A percentile compares a stretch with the other conserved stretches of the same genome.
phyloP scores from a whole-genome alignment of 2,888 invertebrate species.

The Dione vanillae region DNA sequence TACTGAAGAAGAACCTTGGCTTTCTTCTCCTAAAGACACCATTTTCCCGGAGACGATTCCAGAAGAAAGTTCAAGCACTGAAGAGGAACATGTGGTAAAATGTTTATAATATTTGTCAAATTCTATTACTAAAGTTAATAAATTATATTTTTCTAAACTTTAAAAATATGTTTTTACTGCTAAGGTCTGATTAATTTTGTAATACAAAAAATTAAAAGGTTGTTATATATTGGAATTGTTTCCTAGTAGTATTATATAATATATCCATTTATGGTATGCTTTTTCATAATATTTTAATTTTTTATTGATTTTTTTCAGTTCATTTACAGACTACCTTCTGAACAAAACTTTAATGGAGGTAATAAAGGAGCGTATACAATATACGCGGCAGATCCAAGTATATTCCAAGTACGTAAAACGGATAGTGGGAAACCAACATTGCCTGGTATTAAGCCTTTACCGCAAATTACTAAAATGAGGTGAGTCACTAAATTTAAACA shows the following conservation, averaged over 20 bases:
- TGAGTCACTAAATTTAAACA: slow-evolving; percentile 52
- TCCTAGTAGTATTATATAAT: too few relatives aligned
- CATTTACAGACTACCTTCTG: slow-evolving; percentile 92
- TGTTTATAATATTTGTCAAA: too few relatives aligned
- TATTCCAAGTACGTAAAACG: slow-evolving; percentile 85
- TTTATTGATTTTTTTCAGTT: slow-evolving; percentile 72
- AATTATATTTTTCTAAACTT: too few relatives aligned
- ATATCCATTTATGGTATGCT: background rate
- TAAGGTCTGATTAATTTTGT: too few relatives aligned
- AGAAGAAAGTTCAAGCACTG: slow-evolving; percentile 95
- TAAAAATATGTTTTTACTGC: too few relatives aligned
- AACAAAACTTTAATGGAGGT: slow-evolving; percentile 88
- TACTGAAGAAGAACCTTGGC: slow-evolving; percentile 90
- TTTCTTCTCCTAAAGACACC: slow-evolving; percentile 94
- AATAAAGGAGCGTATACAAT: slow-evolving; percentile 90
- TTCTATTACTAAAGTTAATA: too few relatives aligned
- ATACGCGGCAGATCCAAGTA: slow-evolving; percentile 92
- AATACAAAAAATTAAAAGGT: too few relatives aligned
- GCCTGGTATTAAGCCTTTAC: slow-evolving; percentile 78
- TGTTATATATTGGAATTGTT: too few relatives aligned
- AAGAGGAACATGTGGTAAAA: slow-evolving; percentile 94
- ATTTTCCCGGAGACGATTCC: slow-evolving; percentile 96
- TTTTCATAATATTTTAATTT: background rate
- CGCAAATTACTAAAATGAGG: slow-evolving; percentile 86
- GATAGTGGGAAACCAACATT: slow-evolving; percentile 65